Conservation (phyloP, 2,888 invertebrate species). For the Allacma fusca region DNA sequence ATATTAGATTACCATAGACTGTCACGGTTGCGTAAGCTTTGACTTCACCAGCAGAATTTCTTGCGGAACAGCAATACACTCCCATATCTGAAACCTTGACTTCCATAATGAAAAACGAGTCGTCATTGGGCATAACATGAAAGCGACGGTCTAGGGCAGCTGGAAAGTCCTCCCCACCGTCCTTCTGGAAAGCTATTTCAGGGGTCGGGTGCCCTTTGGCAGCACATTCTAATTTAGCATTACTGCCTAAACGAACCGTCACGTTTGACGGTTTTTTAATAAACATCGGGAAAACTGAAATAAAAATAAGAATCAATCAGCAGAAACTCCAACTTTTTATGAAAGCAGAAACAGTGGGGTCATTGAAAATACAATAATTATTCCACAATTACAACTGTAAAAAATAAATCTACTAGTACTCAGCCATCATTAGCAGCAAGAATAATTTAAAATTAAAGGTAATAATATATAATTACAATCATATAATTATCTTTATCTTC, state of each 20-base stretch:
- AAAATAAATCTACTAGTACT: no score
- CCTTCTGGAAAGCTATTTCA: conserved; percentile 48
- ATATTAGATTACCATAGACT: conserved; percentile 76
- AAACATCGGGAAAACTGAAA: conserved; percentile 82
- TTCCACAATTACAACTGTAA: neutral
- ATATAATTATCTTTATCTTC: neutral
- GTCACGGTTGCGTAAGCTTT: conserved; percentile 85
- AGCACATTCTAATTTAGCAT: conserved; percentile 88
- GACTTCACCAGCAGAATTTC: conserved; percentile 86
- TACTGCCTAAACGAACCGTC: conserved; percentile 83
- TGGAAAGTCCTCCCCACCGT: conserved; percentile 89
- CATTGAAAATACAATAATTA: neutral
- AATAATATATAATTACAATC: no score
- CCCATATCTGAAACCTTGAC: conserved; percentile 89
- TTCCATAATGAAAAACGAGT: conserved; percentile 91
- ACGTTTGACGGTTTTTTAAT: conserved; percentile 84
- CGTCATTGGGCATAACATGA: conserved; percentile 90
- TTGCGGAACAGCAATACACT: conserved; percentile 90
- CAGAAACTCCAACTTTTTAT: neutral
- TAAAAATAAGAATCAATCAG: neutral
- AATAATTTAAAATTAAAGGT: no score
- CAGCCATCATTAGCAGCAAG: no score
- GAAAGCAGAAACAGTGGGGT: no score
- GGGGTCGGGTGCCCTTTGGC: conserved; percentile 68
- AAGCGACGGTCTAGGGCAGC: conserved; percentile 92